phyloP scores from a whole-genome alignment of 2,797 vertebrate species.

The Scarus forsteni region DNA sequence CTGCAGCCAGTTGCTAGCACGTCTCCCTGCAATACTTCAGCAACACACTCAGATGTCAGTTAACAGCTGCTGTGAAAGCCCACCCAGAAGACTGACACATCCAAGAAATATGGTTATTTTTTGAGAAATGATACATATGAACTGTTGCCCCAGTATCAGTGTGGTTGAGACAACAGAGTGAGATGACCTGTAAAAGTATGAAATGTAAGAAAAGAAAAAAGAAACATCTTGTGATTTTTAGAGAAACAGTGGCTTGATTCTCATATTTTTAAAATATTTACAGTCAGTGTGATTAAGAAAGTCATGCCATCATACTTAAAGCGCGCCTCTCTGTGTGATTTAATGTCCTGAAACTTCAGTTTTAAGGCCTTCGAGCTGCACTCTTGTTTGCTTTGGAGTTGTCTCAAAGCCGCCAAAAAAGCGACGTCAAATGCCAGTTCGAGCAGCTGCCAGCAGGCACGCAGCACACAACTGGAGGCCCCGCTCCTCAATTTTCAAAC shows the following conservation, averaged over 20 bases:
- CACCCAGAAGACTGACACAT: background rate
- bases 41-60: constrained; percentile 11
- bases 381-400: constrained; percentile 76
- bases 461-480: constrained; percentile 47
- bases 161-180: background rate
- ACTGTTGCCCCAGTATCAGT: background rate
- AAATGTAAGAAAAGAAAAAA: background rate
- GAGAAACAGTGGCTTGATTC: too few species aligned
- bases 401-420: constrained; percentile 66
- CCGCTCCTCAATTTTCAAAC: constrained; percentile 51
- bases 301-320: constrained; percentile 9
- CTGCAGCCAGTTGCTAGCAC: background rate
- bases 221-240: too few species aligned
- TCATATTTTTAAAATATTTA: background rate
- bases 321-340: constrained; percentile 9
- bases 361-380: constrained; percentile 61
- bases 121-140: background rate
- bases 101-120: background rate
- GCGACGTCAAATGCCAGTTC: constrained; percentile 42
- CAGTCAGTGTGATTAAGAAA: constrained; percentile 1
- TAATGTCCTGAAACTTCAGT: constrained; percentile 52
- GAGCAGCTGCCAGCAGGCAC: constrained; percentile 63
- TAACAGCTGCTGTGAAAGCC: constrained; percentile 12
- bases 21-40: background rate
- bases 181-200: background rate